Evolutionary conservation across 2,797 vertebrate species (phyloP).

Genomic region (Paguma larvata): DNA sequence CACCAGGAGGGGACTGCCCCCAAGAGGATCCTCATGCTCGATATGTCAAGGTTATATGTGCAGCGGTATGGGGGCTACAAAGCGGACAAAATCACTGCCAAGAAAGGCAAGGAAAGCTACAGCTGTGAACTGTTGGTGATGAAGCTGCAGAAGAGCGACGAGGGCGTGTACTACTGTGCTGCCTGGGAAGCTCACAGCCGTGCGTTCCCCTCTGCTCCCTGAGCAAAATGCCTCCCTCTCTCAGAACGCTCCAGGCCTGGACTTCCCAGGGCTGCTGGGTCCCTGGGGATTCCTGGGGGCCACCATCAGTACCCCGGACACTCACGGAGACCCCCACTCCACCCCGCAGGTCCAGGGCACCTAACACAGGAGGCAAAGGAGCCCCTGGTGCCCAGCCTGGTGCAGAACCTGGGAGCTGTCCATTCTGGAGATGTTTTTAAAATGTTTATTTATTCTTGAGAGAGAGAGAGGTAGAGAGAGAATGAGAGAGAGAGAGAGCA

Average conservation of each 20-base stretch:
- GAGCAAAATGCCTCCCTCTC: background rate
- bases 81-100: background rate
- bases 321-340: fast-evolving
- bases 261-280: background rate
- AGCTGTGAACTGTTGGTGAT: background rate
- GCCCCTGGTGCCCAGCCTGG: fast-evolving
- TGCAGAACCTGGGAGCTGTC: background rate
- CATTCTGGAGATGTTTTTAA: fast-evolving
- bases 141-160: background rate
- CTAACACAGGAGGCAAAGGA: too few species aligned
- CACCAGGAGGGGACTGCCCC: background rate
- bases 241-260: fast-evolving
- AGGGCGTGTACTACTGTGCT: conserved; percentile 43
- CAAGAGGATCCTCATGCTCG: fast-evolving
- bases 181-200: conserved; percentile 1
- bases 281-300: too few species aligned
- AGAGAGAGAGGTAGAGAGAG: too few species aligned
- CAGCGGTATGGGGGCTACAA: background rate
- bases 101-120: fast-evolving
- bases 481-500: too few species aligned
- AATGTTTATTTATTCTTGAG: too few species aligned
- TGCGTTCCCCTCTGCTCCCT: fast-evolving
- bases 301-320: background rate
- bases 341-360: fast-evolving
- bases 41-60: fast-evolving